A percentile compares a stretch with the other conserved stretches of the same genome.
Conservation (phyloP, 2,797 vertebrate species). For the Selene dorsalis region DNA sequence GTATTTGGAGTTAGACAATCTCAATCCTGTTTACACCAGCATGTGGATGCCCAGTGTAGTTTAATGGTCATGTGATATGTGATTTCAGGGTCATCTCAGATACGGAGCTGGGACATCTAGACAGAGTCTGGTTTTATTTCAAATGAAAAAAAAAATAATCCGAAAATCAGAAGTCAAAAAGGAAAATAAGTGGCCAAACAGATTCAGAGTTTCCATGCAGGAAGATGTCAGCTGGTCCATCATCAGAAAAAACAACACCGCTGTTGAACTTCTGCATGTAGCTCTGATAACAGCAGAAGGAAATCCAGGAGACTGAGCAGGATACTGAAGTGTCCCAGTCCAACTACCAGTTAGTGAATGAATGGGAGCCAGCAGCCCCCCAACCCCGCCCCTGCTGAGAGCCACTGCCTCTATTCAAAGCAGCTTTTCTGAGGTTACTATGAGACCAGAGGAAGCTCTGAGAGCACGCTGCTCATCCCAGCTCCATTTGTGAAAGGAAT, state of each 20-base stretch:
- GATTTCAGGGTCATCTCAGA: too few species aligned
- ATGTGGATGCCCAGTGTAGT: too few species aligned
- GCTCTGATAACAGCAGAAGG: background rate
- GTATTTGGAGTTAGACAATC: too few species aligned
- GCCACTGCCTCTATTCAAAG: constrained; percentile 28
- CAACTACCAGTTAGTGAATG: constrained; percentile 6
- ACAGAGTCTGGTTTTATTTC: too few species aligned
- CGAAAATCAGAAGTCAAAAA: background rate
- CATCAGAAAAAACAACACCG: background rate
- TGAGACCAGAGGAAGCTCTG: constrained; percentile 35
- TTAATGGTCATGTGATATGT: too few species aligned
- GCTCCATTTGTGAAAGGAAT: constrained; percentile 24
- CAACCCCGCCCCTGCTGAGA: constrained; percentile 20
- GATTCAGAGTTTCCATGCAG: too few species aligned
- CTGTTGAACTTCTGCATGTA: background rate
- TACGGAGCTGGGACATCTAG: too few species aligned
- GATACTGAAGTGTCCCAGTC: background rate
- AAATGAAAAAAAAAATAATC: too few species aligned
- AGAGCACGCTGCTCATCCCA: constrained; percentile 12
- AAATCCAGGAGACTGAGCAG: background rate
- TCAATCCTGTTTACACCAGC: too few species aligned
- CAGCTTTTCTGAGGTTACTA: constrained; percentile 37
- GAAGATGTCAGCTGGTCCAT: background rate
- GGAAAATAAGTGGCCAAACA: background rate
- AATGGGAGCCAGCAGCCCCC: background rate